Base-by-base conservation (phyloP, 2,113 vertebrate genomes). In the Vulpes lagopus region DNA sequence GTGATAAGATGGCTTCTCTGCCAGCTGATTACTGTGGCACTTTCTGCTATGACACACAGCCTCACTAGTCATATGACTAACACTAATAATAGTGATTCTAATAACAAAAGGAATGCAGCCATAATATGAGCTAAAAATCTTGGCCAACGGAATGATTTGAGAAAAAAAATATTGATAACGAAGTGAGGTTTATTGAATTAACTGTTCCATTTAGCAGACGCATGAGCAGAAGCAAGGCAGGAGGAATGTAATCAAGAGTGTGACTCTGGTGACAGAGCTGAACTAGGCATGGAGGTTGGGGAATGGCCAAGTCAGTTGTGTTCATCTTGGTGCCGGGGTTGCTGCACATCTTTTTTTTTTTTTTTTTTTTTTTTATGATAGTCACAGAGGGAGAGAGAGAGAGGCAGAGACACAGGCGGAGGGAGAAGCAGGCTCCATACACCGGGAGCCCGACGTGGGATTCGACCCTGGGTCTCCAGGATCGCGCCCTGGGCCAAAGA, bases 181-280 rank as follows among this genome's bases (percentile, higher is more conserved):
- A 95, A 89, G 79, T 25, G 30, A 57, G 27, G 35, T 17, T 96
- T 86, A 82, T 94, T 82, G 94, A 96, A 97, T 91, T 76, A 96
- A 76, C 67, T 49, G 51, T 95, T 96, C 38, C 76, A 59, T 94
- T 96, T 96, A 96, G 88, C n/a, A 91, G 95, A 96, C 60, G 73
- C n/a, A 71, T 38, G 59, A 12, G 94, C 80, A 81, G 94, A 92
- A 85, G n/a, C 78, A 35, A 65, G 67, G 80, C 78, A 8, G 80
- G 59, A 59, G 80, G 71, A 51, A 65, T 30, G 22, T 71, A 57
- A 85, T 73, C n/a, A 57, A 3, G 59, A 76, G 38, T 15, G 49
- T 60, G 83, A 19, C 55, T 81, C 93, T 20, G 25, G 35, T 17
- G 89, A 93, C 23, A 30, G 69, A 79, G 10, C 71, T 43, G 20